These are phyloP conservation scores for Phasianus colchicus DNA, from an alignment of 2,113 vertebrate genomes.

Conservation along the genomic window DNA sequence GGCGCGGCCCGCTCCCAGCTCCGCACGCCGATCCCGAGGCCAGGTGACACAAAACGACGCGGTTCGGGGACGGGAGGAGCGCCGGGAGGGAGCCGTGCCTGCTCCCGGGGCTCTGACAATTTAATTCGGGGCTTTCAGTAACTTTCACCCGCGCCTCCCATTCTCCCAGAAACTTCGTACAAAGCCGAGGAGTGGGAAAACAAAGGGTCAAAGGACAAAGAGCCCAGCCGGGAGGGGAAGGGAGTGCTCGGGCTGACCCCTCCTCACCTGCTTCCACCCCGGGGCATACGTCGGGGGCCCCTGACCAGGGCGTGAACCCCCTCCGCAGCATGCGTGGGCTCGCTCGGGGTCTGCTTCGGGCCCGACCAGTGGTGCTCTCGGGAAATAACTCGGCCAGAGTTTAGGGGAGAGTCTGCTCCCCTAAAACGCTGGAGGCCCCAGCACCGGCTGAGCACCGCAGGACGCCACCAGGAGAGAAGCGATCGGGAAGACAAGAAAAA, in stretches of 20 bases:
- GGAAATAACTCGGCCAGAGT: accelerated
- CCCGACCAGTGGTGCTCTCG: not conserved
- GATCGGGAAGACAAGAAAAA: not conserved
- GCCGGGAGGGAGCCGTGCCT: not conserved
- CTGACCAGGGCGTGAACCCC: not conserved
- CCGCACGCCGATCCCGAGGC: not conserved
- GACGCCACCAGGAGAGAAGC: too few relatives aligned
- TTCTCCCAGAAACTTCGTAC: not conserved
- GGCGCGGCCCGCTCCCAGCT: not conserved
- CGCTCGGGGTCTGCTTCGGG: not conserved
- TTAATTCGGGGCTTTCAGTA: not conserved
- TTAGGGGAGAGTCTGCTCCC: not conserved
- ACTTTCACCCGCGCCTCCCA: not conserved
- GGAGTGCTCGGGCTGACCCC: not conserved
- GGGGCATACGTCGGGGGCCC: not conserved
- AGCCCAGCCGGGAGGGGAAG: not conserved
- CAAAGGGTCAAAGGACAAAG: slow-evolving; percentile 65
- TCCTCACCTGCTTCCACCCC: not conserved
- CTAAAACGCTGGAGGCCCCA: not conserved
- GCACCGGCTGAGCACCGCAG: not conserved
- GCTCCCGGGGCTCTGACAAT: not conserved
- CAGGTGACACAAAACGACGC: not conserved
- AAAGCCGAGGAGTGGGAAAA: not conserved
- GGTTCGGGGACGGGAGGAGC: not conserved
- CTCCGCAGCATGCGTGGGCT: not conserved